These are phyloP conservation scores for Chironomus tepperi DNA, from an alignment of 1,140 invertebrate genomes.

Conservation along the genomic window DNA sequence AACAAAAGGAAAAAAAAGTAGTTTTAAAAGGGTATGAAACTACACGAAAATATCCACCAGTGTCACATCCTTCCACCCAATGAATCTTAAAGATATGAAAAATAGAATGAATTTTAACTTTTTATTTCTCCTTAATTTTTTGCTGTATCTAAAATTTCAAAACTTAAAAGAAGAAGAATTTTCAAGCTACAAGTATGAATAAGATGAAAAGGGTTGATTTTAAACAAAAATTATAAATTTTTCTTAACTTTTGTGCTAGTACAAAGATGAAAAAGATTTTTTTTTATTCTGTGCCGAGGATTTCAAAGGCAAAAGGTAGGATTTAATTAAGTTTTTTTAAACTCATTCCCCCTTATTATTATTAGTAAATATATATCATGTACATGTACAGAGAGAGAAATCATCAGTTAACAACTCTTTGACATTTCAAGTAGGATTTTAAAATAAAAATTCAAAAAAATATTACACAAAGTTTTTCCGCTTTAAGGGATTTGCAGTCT, in stretches of 20 bases:
- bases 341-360: background rate
- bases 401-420: conserved; percentile 1
- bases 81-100: too few relatives aligned
- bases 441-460: background rate
- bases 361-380: too few relatives aligned
- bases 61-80: too few relatives aligned
- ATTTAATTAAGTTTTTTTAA: background rate
- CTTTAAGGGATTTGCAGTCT: background rate
- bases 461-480: background rate
- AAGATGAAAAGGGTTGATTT: conserved; percentile 7
- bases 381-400: background rate
- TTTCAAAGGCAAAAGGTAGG: background rate
- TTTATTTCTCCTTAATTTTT: too few relatives aligned
- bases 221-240: background rate
- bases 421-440: conserved; percentile 5
- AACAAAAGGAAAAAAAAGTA: too few relatives aligned
- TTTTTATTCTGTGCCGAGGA: background rate
- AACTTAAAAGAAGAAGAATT: too few relatives aligned
- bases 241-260: background rate
- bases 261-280: background rate
- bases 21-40: too few relatives aligned
- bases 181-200: too few relatives aligned
- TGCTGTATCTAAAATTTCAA: too few relatives aligned
- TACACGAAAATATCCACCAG: too few relatives aligned
- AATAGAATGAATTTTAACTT: too few relatives aligned